phyloP scores from a whole-genome alignment of 1,140 invertebrate genomes.

The Zaprionus ghesquierei region DNA sequence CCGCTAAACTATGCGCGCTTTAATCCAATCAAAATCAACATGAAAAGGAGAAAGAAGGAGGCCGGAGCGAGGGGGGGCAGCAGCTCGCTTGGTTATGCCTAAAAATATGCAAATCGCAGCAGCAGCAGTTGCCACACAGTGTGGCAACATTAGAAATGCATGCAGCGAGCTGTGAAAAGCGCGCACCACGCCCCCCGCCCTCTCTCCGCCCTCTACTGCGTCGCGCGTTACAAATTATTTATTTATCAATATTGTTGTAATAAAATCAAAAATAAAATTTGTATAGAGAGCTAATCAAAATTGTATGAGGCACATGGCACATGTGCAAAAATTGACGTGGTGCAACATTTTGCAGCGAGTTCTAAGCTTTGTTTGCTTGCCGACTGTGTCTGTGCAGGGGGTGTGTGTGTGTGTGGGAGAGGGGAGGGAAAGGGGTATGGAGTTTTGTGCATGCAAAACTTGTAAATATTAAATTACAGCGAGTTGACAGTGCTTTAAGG shows the following conservation, averaged over 20 bases:
- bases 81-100: conserved; percentile 31
- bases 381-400: neutral
- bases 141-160: conserved; percentile 55
- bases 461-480: neutral
- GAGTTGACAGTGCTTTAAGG: neutral
- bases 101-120: conserved; percentile 72
- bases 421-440: neutral
- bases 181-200: neutral
- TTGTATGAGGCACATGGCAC: conserved; percentile 35
- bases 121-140: neutral
- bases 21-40: conserved; percentile 59
- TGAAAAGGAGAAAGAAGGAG: neutral
- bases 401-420: too few species aligned
- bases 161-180: conserved; percentile 50
- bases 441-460: neutral
- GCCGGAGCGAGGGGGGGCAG: neutral
- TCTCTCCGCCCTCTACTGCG: neutral
- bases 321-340: conserved; percentile 27
- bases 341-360: conserved; percentile 20
- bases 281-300: conserved; percentile 61
- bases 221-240: conserved; percentile 43
- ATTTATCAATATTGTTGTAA: conserved; percentile 63
- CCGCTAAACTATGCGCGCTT: conserved; percentile 45
- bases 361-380: conserved; percentile 68
- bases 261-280: conserved; percentile 74